Evolutionary conservation across 2,797 vertebrate genomes (phyloP), one percentile per base, ranked within the genome.

Genomic region (Acridotheres tristis): DNA sequence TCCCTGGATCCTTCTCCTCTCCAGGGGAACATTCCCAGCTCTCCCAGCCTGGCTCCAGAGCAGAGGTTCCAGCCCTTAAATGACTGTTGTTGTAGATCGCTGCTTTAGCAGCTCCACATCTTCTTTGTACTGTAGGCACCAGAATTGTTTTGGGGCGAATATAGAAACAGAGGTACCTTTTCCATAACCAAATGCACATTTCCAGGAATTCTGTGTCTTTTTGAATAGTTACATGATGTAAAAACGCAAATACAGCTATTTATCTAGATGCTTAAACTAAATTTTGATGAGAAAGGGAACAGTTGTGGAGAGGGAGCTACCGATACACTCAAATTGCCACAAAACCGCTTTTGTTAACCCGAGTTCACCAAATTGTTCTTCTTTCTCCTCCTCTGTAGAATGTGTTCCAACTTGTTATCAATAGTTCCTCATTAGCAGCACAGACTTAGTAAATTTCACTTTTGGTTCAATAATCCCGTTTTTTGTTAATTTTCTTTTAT

Each of bases 1-100:
- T 20, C 15, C 59, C 32, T 2, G 3, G 8, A 68, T 2, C 26
- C 17, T 51, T 38, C 42, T 1, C 25, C 11, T 18, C 63, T 38
- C n/a, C n/a, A 26, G 21, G 26, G 2, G 30, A 53, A 0, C 10
- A 26, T 0, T 0, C 18, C 12, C 47, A 54, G 40, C 21, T 34
- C 18, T 53, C 17, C 47, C 69, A 84, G 40, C 15, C 34, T 22
- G 11, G 19, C n/a, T 32, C 30, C 62, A 30, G 6, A 69, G 57
- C 13, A 82, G n/a, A 9, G 3, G 18, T 4, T 76, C 15, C 63
- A 87, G 48, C 29, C 29, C 47, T 42, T 6, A 4, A 7, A 75
- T 0, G 51, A 23, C 1, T 23, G 19, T 1, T 7, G 13, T 16
- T 53, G 17, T 53, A 53, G 51, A 30, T 30, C 29, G 19, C 21